These are phyloP conservation scores for Dendroctonus valens DNA, from an alignment of 1,140 invertebrate genomes.

Conservation along the genomic window DNA sequence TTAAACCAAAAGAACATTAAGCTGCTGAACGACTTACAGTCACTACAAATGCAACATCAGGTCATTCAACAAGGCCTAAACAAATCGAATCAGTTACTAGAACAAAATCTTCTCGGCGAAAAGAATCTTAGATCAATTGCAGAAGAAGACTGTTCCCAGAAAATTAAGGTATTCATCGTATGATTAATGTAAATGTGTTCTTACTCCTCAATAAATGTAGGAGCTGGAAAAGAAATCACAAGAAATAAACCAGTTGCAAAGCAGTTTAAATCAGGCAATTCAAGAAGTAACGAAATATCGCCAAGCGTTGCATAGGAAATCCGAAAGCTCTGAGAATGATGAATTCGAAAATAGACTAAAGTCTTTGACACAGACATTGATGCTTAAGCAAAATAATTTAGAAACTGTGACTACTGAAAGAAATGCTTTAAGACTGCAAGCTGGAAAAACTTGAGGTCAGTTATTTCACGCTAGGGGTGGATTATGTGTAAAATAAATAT, in stretches of 20 bases:
- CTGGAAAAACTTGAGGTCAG: slow-evolving; percentile 74
- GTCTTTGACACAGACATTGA: slow-evolving; percentile 73
- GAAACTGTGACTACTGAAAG: slow-evolving; percentile 76
- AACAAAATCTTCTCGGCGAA: slow-evolving; percentile 59
- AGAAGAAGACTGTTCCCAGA: slow-evolving; percentile 60
- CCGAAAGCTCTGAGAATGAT: slow-evolving; percentile 31
- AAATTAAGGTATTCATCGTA: slow-evolving; percentile 51
- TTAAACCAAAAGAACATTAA: slow-evolving; percentile 56
- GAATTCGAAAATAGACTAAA: slow-evolving; percentile 70
- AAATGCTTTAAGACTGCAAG: slow-evolving; percentile 74
- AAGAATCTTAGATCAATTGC: slow-evolving; percentile 55
- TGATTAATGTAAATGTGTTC: not conserved
- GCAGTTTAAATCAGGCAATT: slow-evolving; percentile 27
- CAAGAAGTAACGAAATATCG: slow-evolving; percentile 37
- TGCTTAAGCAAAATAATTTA: slow-evolving; percentile 75
- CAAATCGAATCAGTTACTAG: slow-evolving; percentile 47
- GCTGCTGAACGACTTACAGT: slow-evolving; percentile 57
- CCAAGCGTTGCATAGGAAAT: slow-evolving; percentile 29
- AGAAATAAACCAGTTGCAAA: slow-evolving; percentile 54
- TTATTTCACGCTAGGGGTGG: slow-evolving; percentile 9
- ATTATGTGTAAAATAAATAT: slow-evolving; percentile 24
- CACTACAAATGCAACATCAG: slow-evolving; percentile 44
- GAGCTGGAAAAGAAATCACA: slow-evolving; percentile 55
- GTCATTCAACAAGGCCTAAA: slow-evolving; percentile 41
- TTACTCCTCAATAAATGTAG: slow-evolving; percentile 47